Evolutionary conservation across 1,140 invertebrate species (phyloP), one percentile per base, ranked within the genome.

Genomic region (Neoseiulus cucumeris): DNA sequence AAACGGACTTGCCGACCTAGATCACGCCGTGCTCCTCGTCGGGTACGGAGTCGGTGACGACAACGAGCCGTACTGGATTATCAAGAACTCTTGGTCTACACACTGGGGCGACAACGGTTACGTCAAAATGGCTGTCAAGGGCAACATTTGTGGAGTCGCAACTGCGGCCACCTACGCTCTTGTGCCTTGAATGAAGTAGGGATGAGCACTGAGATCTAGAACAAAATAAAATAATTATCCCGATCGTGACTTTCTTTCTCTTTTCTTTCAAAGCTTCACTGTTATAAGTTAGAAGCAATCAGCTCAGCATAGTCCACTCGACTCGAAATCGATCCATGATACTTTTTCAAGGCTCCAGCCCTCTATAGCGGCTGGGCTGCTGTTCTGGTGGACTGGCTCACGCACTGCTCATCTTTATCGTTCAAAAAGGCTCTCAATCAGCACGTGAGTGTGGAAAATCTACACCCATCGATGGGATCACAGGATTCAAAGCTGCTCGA

Each of bases 31-130:
- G 1, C 22, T 59, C 4, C 1, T 25, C 14, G 51, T 59, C 33
- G 51, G 51, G 14, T 20, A 59, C 33, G 51, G 51, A 18, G 25
- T 33, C 14, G 22, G 12, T 6, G 4, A 59, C 51, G 51, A 25
- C 0, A 9, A 9, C 9, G 80, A 80, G 39, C 80, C 84, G 30
- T 87, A 86, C 66, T 95, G 90, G 90, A 84, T 93, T 12, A 75
- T 94, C 22, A 89, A 93, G 72, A 94, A 94, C 76, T 87, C 85
- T 83, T 91, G 88, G 88, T 86, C 86, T 7, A 64, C 64, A 18
- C 65, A 45, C 1, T 78, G 77, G 77, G 78, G 78, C 59, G 67
- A 71, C 55, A 25, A 72, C n/a, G 78, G 78, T 2, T 79, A 77
- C 69, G 70, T 78, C 29, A 68, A 71, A 59, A 78, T 79, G 71